phyloP scores from a whole-genome alignment of 2,888 invertebrate genomes.

The Pterobdella sp. region DNA sequence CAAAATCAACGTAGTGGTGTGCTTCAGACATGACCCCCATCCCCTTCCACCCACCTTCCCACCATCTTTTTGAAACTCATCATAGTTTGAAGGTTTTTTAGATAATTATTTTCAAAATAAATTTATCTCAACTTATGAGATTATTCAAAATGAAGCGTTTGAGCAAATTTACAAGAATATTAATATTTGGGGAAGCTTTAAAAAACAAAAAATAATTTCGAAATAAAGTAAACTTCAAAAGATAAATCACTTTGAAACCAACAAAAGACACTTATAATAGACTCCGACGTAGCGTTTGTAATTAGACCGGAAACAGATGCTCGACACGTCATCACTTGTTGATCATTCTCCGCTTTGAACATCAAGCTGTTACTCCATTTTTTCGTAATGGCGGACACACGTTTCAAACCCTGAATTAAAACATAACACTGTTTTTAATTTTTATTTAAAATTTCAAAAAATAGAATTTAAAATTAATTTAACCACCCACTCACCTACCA shows the following conservation, averaged over 20 bases:
- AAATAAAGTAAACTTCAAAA: not conserved
- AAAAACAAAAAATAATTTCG: not conserved
- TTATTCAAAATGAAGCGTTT: no score
- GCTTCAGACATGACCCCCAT: no score
- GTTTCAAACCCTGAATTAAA: constrained; percentile 24
- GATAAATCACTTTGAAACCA: not conserved
- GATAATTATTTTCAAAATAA: no score
- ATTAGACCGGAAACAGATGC: constrained; percentile 34
- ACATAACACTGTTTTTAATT: not conserved
- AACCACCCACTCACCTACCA: not conserved
- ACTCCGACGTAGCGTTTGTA: constrained; percentile 20
- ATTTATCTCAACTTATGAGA: no score
- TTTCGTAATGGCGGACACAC: constrained; percentile 30
- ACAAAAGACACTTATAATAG: constrained; percentile 19
- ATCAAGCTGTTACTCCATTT: constrained; percentile 31
- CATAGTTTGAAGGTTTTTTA: no score
- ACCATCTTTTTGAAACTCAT: no score
- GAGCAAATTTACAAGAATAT: not conserved
- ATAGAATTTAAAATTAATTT: no score
- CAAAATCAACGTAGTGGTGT: no score
- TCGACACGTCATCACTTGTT: constrained; percentile 30
- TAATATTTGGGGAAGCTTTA: not conserved
- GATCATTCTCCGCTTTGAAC: constrained; percentile 33
- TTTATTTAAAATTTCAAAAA: not conserved
- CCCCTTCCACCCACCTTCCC: no score